These are phyloP conservation scores for Betta splendens DNA, from an alignment of 2,797 vertebrate species.

Conservation along the genomic window DNA sequence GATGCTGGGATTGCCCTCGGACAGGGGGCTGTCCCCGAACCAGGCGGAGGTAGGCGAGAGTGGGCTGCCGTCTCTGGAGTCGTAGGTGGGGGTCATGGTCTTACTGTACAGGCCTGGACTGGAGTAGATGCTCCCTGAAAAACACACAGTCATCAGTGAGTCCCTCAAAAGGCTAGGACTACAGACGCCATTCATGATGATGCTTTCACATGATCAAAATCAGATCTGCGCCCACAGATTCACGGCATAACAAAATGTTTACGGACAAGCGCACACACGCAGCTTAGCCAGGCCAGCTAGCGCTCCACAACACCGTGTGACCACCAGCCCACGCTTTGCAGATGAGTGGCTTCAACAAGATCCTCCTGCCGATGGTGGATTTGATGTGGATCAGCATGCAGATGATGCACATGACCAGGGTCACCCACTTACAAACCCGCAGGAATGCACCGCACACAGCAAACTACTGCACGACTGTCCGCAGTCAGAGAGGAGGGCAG, in stretches of 20 bases:
- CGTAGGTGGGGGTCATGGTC: conserved; percentile 99
- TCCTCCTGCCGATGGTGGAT: conserved; percentile 44
- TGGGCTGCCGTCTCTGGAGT: conserved; percentile 96
- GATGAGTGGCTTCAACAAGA: conserved; percentile 60
- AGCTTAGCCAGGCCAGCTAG: conserved; percentile 55
- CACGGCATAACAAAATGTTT: conserved; percentile 24
- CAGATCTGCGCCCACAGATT: conserved; percentile 31
- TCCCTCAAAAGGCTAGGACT: neutral
- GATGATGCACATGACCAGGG: conserved; percentile 57
- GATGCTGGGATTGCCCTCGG: conserved; percentile 97
- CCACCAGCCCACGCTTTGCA: conserved; percentile 54
- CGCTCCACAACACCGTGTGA: conserved; percentile 53
- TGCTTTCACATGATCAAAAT: too few relatives aligned
- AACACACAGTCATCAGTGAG: conserved; percentile 49
- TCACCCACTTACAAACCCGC: conserved; percentile 55
- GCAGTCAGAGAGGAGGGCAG: conserved; percentile 45
- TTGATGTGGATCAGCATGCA: conserved; percentile 70
- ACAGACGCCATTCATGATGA: too few relatives aligned
- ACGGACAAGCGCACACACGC: conserved; percentile 48
- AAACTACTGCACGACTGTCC: conserved; percentile 60
- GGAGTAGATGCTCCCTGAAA: conserved; percentile 97
- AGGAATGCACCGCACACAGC: conserved; percentile 69
- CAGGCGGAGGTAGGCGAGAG: conserved; percentile 96
- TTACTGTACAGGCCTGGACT: conserved; percentile 99
- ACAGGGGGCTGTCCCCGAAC: conserved; percentile 98